Base-by-base conservation (phyloP, 2,888 invertebrate genomes). In the Andrena haemorrhoa region DNA sequence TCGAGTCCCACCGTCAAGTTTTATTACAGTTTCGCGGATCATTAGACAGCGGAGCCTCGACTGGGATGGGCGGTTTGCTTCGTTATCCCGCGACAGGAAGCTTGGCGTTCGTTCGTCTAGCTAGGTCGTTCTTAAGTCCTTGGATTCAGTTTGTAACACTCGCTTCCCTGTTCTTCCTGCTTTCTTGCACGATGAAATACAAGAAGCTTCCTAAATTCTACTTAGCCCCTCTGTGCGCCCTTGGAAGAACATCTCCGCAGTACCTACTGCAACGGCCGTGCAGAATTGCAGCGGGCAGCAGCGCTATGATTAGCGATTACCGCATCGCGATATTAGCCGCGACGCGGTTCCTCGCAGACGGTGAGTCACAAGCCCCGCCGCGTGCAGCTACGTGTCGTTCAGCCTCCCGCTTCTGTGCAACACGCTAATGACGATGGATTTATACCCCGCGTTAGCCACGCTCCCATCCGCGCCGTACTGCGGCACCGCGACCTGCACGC, bases 261-360 rank as follows among this genome's bases (percentile, higher is more conserved):
- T 69, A 20, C 41, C n/a, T 69, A 20, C 41, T 23, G 23, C 33
- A 12, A 12, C 58, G 23, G n/a, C 16, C 53, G 20, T 12, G 41
- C 35, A 35, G 61, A 53, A 61, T 60, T 63, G 73, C 76, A 71
- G 23, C 65, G 66, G 41, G 47, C 77, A 61, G 60, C 53, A 70
- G 68, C 65, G 79, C 85, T 88, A 86, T 86, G 91, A 91, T 91
- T 91, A 90, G 90, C 90, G 88, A 91, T 90, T 90, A 90, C 90
- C 88, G 88, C 91, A 90, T 91, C 88, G 89, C 82, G 88, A 88
- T 89, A 91, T 91, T 90, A 90, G 88, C 86, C 87, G 87, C 88
- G 86, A 89, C 88, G 85, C 89, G 86, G 91, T 89, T 87, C 80
- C 83, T 79, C 73, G 75, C 33, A 10, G 6, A 65, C 64, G 71